phyloP scores from a whole-genome alignment of 2,113 vertebrate species.

The Tyto alba region DNA sequence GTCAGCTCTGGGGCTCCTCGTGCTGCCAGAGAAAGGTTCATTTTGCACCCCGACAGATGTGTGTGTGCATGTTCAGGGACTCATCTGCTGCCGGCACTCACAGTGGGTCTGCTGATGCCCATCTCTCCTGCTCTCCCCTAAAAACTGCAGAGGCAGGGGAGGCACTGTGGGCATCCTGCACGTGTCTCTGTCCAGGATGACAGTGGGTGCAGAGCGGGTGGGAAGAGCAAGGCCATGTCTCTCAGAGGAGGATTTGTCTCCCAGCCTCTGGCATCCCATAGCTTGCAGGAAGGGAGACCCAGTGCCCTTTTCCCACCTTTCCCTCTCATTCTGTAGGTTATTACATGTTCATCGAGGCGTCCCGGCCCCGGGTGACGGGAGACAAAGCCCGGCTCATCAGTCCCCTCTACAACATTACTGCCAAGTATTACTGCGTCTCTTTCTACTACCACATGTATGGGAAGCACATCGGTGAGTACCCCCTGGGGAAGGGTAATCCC shows the following conservation, averaged over 20 bases:
- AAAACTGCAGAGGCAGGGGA: neutral
- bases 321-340: conserved; percentile 73
- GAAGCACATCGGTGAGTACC: conserved; percentile 93
- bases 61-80: neutral
- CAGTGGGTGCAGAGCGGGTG: neutral
- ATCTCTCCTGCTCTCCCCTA: neutral
- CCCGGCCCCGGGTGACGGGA: conserved; percentile 82
- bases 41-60: neutral
- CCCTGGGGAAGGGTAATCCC: neutral
- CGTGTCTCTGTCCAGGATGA: neutral
- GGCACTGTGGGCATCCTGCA: neutral
- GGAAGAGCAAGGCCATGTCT: neutral
- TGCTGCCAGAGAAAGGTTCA: neutral
- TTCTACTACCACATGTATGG: conserved; percentile 99
- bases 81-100: rapidly evolving
- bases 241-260: neutral
- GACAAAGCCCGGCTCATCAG: conserved; percentile 93
- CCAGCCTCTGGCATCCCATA: neutral
- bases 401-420: conserved; percentile 90
- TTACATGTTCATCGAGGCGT: conserved; percentile 98
- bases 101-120: neutral
- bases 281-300: neutral
- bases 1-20: neutral
- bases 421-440: conserved; percentile 87
- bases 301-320: neutral